phyloP scores from a whole-genome alignment of 2,113 vertebrate genomes.

The Riparia riparia region DNA sequence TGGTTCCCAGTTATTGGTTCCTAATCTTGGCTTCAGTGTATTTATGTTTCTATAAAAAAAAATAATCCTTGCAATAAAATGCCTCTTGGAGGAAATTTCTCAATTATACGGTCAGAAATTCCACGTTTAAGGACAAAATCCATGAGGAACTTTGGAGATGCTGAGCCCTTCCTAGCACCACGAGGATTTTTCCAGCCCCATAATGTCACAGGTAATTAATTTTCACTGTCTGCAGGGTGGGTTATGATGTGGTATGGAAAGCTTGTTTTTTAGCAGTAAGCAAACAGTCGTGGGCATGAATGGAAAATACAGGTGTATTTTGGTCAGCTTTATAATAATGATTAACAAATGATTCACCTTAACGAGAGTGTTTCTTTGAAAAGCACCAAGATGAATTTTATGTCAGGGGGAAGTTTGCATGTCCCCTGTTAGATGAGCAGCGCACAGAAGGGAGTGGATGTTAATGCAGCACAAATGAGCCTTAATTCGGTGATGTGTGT shows the following conservation, averaged over 20 bases:
- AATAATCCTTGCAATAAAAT: neutral
- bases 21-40: neutral
- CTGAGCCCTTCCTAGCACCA: neutral
- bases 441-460: neutral
- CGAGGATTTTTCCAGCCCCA: neutral
- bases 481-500: constrained; percentile 22
- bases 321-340: constrained; percentile 28
- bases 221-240: neutral
- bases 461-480: constrained; percentile 59
- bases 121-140: neutral
- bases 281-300: neutral
- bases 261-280: neutral
- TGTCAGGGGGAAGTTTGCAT: neutral
- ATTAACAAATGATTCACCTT: constrained; percentile 54
- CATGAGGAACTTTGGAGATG: neutral
- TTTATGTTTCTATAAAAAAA: neutral
- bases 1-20: neutral
- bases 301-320: constrained; percentile 20
- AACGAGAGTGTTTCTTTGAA: neutral
- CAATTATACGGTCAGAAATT: neutral
- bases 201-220: neutral
- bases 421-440: neutral
- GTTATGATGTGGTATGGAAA: neutral
- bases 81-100: neutral
- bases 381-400: neutral